A percentile compares a stretch with the other conserved stretches of the same genome.
Conservation (phyloP, 1,140 invertebrate genomes). For the Colletes gigas region DNA sequence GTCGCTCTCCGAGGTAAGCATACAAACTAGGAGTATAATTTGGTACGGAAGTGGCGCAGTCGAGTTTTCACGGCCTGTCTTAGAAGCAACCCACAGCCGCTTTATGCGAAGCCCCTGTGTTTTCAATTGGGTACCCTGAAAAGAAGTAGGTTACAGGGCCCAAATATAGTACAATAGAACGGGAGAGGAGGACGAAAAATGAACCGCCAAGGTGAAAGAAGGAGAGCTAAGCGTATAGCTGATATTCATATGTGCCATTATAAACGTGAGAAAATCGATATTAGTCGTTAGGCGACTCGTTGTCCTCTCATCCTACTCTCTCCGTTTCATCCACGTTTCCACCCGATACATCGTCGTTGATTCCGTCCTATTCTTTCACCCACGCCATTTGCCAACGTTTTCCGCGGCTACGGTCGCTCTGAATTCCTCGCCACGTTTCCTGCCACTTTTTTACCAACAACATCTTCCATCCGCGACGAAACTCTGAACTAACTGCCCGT, state of each 20-base stretch:
- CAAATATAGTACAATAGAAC: constrained; percentile 27
- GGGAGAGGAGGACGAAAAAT: constrained; percentile 14
- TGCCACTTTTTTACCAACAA: no score
- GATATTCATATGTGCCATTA: constrained; percentile 44
- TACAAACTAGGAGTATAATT: not conserved
- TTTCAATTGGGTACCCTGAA: constrained; percentile 18
- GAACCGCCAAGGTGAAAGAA: constrained; percentile 21
- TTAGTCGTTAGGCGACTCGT: constrained; percentile 45
- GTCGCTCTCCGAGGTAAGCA: not conserved
- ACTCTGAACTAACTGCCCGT: no score
- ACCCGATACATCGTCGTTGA: constrained; percentile 1
- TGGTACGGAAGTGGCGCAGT: not conserved
- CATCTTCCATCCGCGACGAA: no score
- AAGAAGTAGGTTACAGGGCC: constrained; percentile 48
- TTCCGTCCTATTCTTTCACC: not conserved
- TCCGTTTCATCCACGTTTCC: not conserved
- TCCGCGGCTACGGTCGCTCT: not conserved
- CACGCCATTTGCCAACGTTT: constrained; percentile 10
- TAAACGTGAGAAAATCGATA: constrained; percentile 66
- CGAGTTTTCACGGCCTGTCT: not conserved
- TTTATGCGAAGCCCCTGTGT: not conserved
- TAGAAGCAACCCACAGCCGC: not conserved
- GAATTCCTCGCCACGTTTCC: not conserved
- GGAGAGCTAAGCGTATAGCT: constrained; percentile 16
- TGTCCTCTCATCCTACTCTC: constrained; percentile 6